Conservation (phyloP, 1,140 invertebrate species). For the Pogonomyrmex californicus region DNA sequence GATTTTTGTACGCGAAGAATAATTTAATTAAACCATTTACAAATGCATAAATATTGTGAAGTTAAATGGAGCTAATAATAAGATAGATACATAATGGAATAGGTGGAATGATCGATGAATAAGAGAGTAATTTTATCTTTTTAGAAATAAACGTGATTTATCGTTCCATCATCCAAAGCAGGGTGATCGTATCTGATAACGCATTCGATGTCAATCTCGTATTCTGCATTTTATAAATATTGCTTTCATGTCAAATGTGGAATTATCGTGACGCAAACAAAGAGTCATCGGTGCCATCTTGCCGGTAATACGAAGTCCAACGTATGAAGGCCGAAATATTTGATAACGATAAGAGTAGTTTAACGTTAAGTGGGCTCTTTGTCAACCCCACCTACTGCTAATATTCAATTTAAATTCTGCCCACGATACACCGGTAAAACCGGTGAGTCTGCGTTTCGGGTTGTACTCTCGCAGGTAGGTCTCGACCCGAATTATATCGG, state of each 20-base stretch:
- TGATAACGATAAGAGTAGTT: conserved; percentile 42
- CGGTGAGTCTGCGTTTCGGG: conserved; percentile 53
- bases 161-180: not conserved
- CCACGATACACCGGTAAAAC: conserved; percentile 71
- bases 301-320: not conserved
- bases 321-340: conserved; percentile 55
- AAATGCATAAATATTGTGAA: not conserved
- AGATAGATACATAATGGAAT: conserved; percentile 12
- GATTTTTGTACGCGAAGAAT: not conserved
- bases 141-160: conserved; percentile 23
- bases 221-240: conserved; percentile 24
- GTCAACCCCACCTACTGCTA: conserved; percentile 61
- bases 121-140: conserved; percentile 27
- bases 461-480: conserved; percentile 35
- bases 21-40: conserved; percentile 28
- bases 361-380: conserved; percentile 61
- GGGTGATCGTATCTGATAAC: not conserved
- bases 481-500: conserved; percentile 52
- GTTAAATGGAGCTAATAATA: conserved; percentile 30
- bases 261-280: conserved; percentile 26
- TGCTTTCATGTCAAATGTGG: conserved; percentile 8
- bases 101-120: not conserved
- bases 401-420: conserved; percentile 76
- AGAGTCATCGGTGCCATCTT: not conserved
- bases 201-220: conserved; percentile 10